Percentiles rank a stretch among this genome's conserved stretches.
phyloP scores from a whole-genome alignment of 2,888 invertebrate genomes.

The Brachyptera putata region DNA sequence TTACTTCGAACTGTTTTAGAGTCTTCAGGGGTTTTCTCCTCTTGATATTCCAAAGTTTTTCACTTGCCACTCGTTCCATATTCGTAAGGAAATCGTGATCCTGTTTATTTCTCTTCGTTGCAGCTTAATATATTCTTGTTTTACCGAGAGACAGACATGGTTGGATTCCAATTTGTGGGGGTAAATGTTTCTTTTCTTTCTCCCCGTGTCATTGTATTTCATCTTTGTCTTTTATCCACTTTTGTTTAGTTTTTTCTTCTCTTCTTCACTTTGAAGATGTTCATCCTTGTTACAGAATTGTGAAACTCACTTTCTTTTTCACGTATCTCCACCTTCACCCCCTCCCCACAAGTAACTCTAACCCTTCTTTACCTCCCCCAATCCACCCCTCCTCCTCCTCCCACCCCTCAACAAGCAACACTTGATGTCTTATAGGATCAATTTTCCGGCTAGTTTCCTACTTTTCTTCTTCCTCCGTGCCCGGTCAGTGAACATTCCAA shows the following conservation, averaged over 20 bases:
- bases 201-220: constrained; percentile 20
- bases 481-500: constrained; percentile 11
- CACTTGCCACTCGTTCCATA: constrained; percentile 19
- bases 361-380: neutral
- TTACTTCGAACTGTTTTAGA: neutral
- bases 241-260: constrained; percentile 21
- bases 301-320: constrained; percentile 12
- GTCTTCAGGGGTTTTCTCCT: constrained; percentile 8
- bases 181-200: constrained; percentile 21
- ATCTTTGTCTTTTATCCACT: constrained; percentile 10
- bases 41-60: constrained; percentile 27
- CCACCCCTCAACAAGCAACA: neutral
- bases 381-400: neutral
- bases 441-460: constrained; percentile 18
- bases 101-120: constrained; percentile 6
- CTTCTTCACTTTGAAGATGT: constrained; percentile 22
- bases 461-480: constrained; percentile 12
- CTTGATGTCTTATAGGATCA: constrained; percentile 19
- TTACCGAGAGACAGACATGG: constrained; percentile 17
- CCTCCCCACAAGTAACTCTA: neutral
- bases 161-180: constrained; percentile 21
- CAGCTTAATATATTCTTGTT: constrained; percentile 19
- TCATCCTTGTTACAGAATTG: constrained; percentile 3
- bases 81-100: neutral
- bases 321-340: too few species aligned